Base-by-base conservation (phyloP, 1,140 invertebrate species). In the Diabrotica undecimpunctata region DNA sequence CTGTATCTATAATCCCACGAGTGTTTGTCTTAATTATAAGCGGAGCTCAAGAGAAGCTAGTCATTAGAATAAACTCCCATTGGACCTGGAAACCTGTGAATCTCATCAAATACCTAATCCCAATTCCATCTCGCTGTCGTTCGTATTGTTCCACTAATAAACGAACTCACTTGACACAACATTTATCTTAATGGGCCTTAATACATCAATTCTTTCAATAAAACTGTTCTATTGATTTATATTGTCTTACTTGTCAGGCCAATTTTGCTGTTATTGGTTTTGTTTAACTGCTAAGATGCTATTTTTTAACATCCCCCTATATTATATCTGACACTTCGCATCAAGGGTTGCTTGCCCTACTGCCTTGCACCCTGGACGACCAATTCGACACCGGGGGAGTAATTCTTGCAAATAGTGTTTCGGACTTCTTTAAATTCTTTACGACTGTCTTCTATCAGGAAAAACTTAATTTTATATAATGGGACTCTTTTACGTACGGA, bases 1-100 rank as follows among this genome's bases (percentile, higher is more conserved):
- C 25, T 25, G 25, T 25, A 10, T 25, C 51, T 62, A 36, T 6
- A 54, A 68, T 76, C 75, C 75, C 75, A 75, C 67, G 75, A 75
- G 75, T 77, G 75, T 77, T 74, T 77, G 74, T 77, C 75, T 77
- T 77, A 77, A 77, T 77, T 77, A 77, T 77, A 74, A 68, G 70
- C 70, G 66, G 68, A 67, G 70, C 67, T 64, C 70, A 69, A 75
- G 75, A 77, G 74, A 77, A 75, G 75, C 73, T 72, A 77, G 70
- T 77, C 75, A 75, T 77, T 77, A 74, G 75, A 77, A 74, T 70
- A 66, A 60, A 66, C 67, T 75, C 74, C 75, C 75, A 36, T 12
- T 57, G 74, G 75, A 70, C 57, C 53, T 50, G 56, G 66, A 66
- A 66, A 70, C 72, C 69, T 74, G 70, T 73, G 75, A 74, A 75